These are phyloP conservation scores for Metopia argyrocephala DNA, from an alignment of 2,888 invertebrate species.

Conservation along the genomic window DNA sequence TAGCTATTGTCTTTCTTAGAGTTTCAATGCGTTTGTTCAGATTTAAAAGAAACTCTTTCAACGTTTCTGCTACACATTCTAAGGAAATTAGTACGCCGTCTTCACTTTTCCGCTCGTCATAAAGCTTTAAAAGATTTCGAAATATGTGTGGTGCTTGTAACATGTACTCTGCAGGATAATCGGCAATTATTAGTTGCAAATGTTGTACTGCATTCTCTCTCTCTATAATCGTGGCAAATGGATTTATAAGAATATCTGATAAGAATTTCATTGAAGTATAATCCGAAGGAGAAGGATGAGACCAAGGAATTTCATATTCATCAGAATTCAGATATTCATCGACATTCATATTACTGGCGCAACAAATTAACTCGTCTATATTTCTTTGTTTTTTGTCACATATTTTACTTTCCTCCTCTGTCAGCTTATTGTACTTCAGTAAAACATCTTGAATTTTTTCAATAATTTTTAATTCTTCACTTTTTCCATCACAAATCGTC, in stretches of 20 bases:
- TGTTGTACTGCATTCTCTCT: constrained; percentile 70
- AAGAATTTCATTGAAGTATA: constrained; percentile 71
- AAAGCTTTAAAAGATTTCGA: constrained; percentile 69
- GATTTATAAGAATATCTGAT: constrained; percentile 67
- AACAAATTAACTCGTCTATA: constrained; percentile 34
- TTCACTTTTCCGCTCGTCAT: constrained; percentile 57
- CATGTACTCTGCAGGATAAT: constrained; percentile 77
- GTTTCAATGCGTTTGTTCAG: constrained; percentile 68
- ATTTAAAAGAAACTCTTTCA: constrained; percentile 67
- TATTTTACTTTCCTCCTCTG: constrained; percentile 21
- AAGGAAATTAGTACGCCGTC: constrained; percentile 43
- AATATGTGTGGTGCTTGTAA: constrained; percentile 76
- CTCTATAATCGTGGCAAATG: constrained; percentile 58
- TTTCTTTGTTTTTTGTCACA: background rate
- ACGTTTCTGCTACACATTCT: constrained; percentile 66
- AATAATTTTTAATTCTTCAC: constrained; percentile 61
- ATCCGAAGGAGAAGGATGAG: constrained; percentile 69
- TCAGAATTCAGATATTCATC: background rate
- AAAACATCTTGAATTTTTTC: constrained; percentile 68
- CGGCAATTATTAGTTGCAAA: constrained; percentile 72
- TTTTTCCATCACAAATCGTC: constrained; percentile 65
- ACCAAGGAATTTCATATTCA: constrained; percentile 74
- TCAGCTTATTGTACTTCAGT: background rate
- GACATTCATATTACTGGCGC: background rate
- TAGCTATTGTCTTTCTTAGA: constrained; percentile 60